Evolutionary conservation across 2,113 vertebrate species (phyloP).

Genomic region (Anhinga rufa): DNA sequence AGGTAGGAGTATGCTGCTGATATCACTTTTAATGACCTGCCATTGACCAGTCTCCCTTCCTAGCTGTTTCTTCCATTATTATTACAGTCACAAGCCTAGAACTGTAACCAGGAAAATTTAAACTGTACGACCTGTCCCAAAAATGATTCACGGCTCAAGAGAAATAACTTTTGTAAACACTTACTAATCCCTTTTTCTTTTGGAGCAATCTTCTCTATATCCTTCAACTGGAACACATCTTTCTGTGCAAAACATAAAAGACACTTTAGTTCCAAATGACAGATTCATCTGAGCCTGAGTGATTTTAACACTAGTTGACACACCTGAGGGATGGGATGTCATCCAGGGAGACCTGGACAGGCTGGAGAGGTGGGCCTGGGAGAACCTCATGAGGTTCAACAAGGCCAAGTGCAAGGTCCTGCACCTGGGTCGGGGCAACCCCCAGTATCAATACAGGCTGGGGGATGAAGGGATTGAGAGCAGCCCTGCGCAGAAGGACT

Average conservation of each 20-base stretch:
- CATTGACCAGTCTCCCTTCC: background rate
- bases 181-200: constrained; percentile 97
- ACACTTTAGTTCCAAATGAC: background rate
- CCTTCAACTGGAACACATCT: constrained; percentile 97
- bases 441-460: too few species aligned
- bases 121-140: background rate
- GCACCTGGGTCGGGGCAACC: too few species aligned
- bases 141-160: background rate
- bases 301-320: background rate
- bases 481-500: too few species aligned
- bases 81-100: background rate
- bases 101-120: background rate
- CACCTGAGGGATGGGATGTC: too few species aligned
- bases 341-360: too few species aligned
- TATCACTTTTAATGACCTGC: background rate
- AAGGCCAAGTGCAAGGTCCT: too few species aligned
- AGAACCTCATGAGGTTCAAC: too few species aligned
- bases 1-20: background rate
- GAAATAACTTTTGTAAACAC: constrained; percentile 54
- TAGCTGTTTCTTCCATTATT: background rate
- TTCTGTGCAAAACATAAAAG: constrained; percentile 77
- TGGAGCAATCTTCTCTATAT: constrained; percentile 97
- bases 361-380: too few species aligned
- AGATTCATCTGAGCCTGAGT: background rate
- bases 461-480: too few species aligned